Base-by-base conservation (phyloP, 2,797 vertebrate species). In the Tangara arthus region DNA sequence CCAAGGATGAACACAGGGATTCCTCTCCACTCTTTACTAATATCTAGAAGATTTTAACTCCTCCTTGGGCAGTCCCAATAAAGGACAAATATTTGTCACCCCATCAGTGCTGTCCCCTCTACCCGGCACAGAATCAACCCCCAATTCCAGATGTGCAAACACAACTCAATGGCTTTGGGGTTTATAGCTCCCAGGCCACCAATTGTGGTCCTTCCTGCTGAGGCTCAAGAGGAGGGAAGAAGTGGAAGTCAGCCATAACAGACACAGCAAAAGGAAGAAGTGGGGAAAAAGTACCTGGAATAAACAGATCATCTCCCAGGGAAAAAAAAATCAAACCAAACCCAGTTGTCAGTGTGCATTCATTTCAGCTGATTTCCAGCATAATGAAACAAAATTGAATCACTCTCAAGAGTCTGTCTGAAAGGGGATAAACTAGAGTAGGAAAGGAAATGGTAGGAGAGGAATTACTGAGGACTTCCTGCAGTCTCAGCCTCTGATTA, bases 191-290 rank as follows among this genome's bases (percentile, higher is more conserved):
- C 90, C 91, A 91, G n/a, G 46, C 68, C 75, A 91, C 46, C 50
- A 59, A 17, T 46, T 89, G 59, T 16, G 71, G 65, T 91, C 69
- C 84, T 95, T 89, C 76, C 87, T 93, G 76, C 79, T 83, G 76
- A 55, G 90, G n/a, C 69, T 71, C 4, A 0, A 37, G 75, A 70
- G 44, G 10, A 52, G 66, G 79, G 70, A 60, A 93, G 44, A 60
- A 87, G 80, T 73, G 77, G 55, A 93, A 87, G 8, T 42, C 77
- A 79, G 77, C 60, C 82, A 64, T 59, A 76, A 23, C 28, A 93
- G 87, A 63, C 56, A 85, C 1, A 91, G 76, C 53, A 65, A 66
- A 76, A 89, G 35, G 53, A 90, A 82, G 35, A 59, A 42, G 17
- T 10, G 34, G 22, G 1, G 2, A 6, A 15, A 24, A 52, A 30